A percentile compares a stretch with the other conserved stretches of the same genome.
Evolutionary conservation across 2,888 invertebrate genomes (phyloP).

Genomic region (Spialia ferax): DNA sequence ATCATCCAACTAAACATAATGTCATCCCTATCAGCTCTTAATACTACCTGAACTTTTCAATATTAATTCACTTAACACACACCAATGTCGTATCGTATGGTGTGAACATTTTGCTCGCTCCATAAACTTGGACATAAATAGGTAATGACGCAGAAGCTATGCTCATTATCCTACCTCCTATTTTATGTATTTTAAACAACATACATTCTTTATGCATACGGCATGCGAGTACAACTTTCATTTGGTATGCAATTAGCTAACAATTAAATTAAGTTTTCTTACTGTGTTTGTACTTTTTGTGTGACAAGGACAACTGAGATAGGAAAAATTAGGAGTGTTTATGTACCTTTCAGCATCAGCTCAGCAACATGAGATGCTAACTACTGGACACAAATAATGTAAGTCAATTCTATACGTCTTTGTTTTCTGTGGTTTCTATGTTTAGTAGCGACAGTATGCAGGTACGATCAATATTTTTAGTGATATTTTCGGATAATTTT

Average conservation of each 20-base stretch:
- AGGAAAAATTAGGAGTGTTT: no score
- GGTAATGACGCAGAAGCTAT: slow-evolving; percentile 48
- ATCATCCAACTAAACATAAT: background rate
- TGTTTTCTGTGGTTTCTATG: no score
- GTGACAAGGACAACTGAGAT: no score
- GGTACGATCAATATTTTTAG: no score
- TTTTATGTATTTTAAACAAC: slow-evolving; percentile 36
- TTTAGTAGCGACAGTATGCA: no score
- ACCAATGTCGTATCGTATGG: slow-evolving; percentile 2
- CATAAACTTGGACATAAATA: slow-evolving; percentile 50
- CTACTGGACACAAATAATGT: no score
- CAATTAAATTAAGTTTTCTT: background rate
- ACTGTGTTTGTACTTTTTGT: no score
- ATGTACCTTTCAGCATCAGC: no score
- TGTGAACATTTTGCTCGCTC: slow-evolving; percentile 35
- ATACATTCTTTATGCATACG: background rate
- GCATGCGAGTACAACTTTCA: background rate
- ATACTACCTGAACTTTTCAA: background rate
- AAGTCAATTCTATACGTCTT: no score
- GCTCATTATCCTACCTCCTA: slow-evolving; percentile 46
- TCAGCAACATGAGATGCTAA: no score
- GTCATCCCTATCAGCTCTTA: slow-evolving; percentile 1
- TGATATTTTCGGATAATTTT: no score
- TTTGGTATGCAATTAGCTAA: background rate
- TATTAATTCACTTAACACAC: slow-evolving; percentile 1